phyloP scores from a whole-genome alignment of 1,140 invertebrate genomes.

The Colletes gigas region DNA sequence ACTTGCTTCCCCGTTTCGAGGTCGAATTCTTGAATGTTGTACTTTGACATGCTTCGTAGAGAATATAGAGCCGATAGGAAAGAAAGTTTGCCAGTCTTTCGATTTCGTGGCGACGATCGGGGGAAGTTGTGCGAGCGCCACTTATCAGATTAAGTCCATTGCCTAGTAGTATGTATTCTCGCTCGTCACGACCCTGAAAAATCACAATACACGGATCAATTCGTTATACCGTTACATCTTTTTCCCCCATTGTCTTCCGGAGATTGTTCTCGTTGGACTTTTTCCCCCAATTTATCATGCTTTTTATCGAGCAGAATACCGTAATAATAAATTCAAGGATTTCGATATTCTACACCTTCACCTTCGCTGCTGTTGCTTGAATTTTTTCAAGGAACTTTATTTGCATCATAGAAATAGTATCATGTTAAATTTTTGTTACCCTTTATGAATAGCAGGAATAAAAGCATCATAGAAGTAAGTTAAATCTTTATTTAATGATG shows the following conservation, averaged over 20 bases:
- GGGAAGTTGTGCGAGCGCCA: constrained; percentile 14
- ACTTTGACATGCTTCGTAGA: constrained; percentile 71
- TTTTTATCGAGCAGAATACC: not conserved
- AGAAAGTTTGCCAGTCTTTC: constrained; percentile 4
- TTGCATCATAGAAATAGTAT: too few species aligned
- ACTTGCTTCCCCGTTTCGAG: constrained; percentile 70
- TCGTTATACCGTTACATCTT: constrained; percentile 27
- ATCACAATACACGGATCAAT: constrained; percentile 9
- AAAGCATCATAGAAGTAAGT: too few species aligned
- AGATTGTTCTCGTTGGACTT: not conserved
- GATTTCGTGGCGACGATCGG: constrained; percentile 4
- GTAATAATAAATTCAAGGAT: not conserved
- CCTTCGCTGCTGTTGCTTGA: not conserved
- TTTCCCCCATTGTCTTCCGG: not conserved
- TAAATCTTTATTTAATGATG: too few species aligned
- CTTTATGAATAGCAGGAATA: too few species aligned
- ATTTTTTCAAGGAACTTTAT: not conserved
- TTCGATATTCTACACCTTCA: not conserved
- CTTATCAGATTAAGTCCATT: constrained; percentile 52
- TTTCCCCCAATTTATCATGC: not conserved
- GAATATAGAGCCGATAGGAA: not conserved
- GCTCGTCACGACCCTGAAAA: constrained; percentile 45
- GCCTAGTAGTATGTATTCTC: not conserved
- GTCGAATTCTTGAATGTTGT: constrained; percentile 71
- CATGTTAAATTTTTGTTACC: too few species aligned